Conservation (phyloP, 2,888 invertebrate species). For the Yponomeuta cagnagella region DNA sequence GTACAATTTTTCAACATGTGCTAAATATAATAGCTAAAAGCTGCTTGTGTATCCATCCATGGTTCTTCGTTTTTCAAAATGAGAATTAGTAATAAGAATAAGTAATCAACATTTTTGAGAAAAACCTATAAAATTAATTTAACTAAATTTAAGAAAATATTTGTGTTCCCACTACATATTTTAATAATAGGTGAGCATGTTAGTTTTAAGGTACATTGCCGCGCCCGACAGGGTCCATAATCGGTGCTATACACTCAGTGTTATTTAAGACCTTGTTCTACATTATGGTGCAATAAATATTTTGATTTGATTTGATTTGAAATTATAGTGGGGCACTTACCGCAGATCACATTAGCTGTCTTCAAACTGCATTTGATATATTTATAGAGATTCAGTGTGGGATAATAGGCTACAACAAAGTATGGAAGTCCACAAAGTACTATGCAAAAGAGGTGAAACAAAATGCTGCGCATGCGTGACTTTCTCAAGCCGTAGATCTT, state of each 20-base stretch:
- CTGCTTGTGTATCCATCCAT: too few relatives aligned
- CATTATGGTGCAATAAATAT: too few relatives aligned
- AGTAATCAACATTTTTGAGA: not conserved
- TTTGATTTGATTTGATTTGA: too few relatives aligned
- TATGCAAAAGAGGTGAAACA: conserved; percentile 70
- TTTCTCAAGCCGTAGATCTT: conserved; percentile 72
- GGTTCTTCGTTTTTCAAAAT: too few relatives aligned
- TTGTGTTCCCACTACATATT: too few relatives aligned
- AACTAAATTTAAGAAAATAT: too few relatives aligned
- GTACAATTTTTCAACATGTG: not conserved
- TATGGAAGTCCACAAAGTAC: conserved; percentile 74
- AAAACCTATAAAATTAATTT: not conserved
- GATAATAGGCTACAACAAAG: conserved; percentile 73
- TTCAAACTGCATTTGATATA: conserved; percentile 74
- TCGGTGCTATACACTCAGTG: too few relatives aligned
- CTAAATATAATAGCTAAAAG: not conserved
- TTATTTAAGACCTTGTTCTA: too few relatives aligned
- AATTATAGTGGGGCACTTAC: conserved; percentile 47
- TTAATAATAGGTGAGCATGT: too few relatives aligned
- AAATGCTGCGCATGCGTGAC: conserved; percentile 50
- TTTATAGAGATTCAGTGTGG: conserved; percentile 69
- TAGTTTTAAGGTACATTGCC: too few relatives aligned
- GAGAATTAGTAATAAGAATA: not conserved
- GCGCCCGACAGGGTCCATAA: too few relatives aligned
- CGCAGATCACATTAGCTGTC: conserved; percentile 71